phyloP scores from a whole-genome alignment of 2,797 vertebrate genomes.

The Lepus oiostolus region DNA sequence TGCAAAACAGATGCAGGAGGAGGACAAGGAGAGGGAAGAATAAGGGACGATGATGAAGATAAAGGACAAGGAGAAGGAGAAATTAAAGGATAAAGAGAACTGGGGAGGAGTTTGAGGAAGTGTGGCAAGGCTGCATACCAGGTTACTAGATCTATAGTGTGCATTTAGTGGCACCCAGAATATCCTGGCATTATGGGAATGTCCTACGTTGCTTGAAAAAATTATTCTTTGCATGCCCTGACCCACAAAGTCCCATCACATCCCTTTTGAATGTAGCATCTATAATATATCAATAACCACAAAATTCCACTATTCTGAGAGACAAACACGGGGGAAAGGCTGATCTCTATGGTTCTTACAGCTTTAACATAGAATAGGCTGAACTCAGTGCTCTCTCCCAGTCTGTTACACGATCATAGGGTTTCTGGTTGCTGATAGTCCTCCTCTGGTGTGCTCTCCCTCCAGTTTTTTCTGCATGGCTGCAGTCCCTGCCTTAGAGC shows the following conservation, averaged over 20 bases:
- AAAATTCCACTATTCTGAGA: background rate
- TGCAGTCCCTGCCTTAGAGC: background rate
- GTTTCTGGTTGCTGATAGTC: background rate
- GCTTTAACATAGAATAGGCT: background rate
- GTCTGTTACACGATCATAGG: background rate
- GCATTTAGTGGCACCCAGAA: conserved; percentile 16
- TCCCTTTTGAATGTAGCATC: background rate
- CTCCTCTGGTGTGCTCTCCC: background rate
- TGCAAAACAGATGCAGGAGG: background rate
- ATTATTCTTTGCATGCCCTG: conserved; percentile 2
- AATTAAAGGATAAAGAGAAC: no score
- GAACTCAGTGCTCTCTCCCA: background rate
- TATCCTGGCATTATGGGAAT: background rate
- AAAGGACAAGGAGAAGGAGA: background rate
- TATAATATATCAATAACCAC: conserved; percentile 4
- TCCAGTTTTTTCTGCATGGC: background rate
- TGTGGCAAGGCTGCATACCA: background rate
- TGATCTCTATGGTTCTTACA: background rate
- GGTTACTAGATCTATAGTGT: background rate
- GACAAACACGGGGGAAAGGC: background rate
- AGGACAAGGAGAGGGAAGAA: background rate
- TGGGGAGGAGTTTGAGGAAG: background rate
- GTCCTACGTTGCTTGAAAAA: background rate
- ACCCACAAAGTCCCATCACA: background rate
- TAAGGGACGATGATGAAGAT: background rate